A percentile compares a stretch with the other conserved stretches of the same genome.
Evolutionary conservation across 1,140 invertebrate genomes (phyloP).

Genomic region (Calosoma granatense): DNA sequence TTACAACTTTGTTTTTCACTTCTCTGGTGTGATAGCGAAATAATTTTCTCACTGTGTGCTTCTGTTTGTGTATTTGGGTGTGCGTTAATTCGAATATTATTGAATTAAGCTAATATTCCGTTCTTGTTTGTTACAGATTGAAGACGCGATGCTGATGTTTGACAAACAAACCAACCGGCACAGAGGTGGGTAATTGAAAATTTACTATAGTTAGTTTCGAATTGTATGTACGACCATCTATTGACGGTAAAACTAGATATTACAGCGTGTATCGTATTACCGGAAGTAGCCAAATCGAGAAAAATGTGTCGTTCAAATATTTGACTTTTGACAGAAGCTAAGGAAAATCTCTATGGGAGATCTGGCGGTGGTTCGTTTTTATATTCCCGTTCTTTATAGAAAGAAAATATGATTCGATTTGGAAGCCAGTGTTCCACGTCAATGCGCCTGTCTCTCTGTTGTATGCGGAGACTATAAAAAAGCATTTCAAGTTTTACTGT

Average conservation of each 20-base stretch:
- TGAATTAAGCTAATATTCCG: too few relatives aligned
- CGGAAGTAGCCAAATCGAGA: slow-evolving; percentile 2
- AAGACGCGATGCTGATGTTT: slow-evolving; percentile 99
- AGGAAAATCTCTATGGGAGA: neutral
- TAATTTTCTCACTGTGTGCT: too few relatives aligned
- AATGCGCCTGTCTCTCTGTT: slow-evolving; percentile 2
- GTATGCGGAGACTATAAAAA: neutral
- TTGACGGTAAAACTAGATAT: neutral
- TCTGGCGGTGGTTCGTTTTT: neutral
- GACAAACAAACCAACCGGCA: slow-evolving; percentile 99
- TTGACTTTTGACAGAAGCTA: neutral
- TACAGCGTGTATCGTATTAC: slow-evolving; percentile 1
- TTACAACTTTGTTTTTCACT: too few relatives aligned
- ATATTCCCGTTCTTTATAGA: slow-evolving; percentile 2
- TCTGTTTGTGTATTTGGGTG: too few relatives aligned
- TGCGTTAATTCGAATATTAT: too few relatives aligned
- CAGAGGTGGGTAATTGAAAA: slow-evolving; percentile 74
- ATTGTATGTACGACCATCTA: too few relatives aligned
- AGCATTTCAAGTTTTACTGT: neutral
- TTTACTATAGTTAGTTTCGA: too few relatives aligned
- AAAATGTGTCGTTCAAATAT: neutral
- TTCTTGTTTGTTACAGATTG: slow-evolving; percentile 94
- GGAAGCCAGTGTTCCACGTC: neutral
- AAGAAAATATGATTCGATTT: slow-evolving; percentile 9
- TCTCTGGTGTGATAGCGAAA: too few relatives aligned